phyloP scores from a whole-genome alignment of 2,113 vertebrate species.

The Natator depressus region DNA sequence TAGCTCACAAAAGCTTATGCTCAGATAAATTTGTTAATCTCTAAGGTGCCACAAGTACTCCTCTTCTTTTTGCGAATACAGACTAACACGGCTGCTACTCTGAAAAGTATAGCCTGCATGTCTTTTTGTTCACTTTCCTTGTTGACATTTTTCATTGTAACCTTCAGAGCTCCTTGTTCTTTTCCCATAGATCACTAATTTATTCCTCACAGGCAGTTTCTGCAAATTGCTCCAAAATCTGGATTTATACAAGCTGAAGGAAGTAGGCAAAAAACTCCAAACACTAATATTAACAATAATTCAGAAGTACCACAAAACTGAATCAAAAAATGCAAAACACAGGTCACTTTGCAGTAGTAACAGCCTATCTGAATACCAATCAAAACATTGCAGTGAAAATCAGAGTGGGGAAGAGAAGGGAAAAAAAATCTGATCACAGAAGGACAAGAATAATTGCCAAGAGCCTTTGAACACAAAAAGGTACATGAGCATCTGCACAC shows the following conservation, averaged over 20 bases:
- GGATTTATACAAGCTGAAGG: background rate
- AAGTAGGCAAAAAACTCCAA: background rate
- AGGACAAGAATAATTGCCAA: background rate
- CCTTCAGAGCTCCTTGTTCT: background rate
- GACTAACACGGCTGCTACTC: no score
- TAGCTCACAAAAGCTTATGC: no score
- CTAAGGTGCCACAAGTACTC: no score
- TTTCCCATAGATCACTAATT: background rate
- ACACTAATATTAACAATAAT: background rate
- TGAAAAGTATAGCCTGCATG: background rate
- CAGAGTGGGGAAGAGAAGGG: fast-evolving
- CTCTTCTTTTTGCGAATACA: no score
- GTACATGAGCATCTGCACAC: background rate
- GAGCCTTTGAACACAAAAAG: background rate
- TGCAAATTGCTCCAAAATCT: background rate
- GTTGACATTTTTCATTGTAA: background rate
- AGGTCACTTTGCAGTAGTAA: background rate
- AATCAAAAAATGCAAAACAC: background rate
- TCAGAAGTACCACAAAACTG: fast-evolving
- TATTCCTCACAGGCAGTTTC: background rate
- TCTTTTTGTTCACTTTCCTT: background rate
- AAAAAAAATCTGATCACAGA: background rate
- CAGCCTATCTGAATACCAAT: background rate
- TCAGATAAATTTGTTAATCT: no score
- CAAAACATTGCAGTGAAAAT: background rate